Evolutionary conservation across 2,888 invertebrate species (phyloP), one percentile per base, ranked within the genome.

Genomic region (Cataglyphis albicans): DNA sequence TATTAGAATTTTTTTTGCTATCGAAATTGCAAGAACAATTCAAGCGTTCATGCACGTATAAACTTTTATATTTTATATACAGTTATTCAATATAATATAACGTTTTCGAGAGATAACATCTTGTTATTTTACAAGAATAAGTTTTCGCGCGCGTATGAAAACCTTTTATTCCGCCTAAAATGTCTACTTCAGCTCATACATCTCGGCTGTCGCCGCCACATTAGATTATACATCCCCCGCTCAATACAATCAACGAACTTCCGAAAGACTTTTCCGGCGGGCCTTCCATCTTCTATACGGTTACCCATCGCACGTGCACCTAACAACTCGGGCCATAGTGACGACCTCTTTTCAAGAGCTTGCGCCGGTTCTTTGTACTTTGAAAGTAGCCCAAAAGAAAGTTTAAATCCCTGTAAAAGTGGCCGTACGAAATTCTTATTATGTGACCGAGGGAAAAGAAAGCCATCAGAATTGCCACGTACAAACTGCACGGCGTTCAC

Each of bases 351-450:
- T 86, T 78, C 76, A 64, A 25, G 25, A 57, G 29, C 44, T 57
- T 68, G 80, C 52, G 32, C 76, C 73, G 59, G 70, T 65, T 83
- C 86, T 89, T 89, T 89, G 85, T 85, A 81, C 82, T 84, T 78
- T 41, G 84, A 65, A 83, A 86, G 88, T 85, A 82, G 85, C 82
- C 64, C 78, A 82, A 81, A 52, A 81, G 85, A 89, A 89, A 89
- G 82, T 89, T 89, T 86, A 89, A 89, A 89, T 89, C 89, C 89
- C 78, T 68, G 80, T 82, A 87, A 87, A 87, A 86, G 80, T 81
- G 76, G 72, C 86, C 68, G 85, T 73, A 81, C 68, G 81, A 89
- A 87, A 85, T 89, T 87, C 86, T 89, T 85, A 85, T 87, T 85
- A 88, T 86, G 72, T 82, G 82, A 67, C 83, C 84, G 61, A 64